Conservation (phyloP, 2,888 invertebrate species). For the Galerucella pusilla region DNA sequence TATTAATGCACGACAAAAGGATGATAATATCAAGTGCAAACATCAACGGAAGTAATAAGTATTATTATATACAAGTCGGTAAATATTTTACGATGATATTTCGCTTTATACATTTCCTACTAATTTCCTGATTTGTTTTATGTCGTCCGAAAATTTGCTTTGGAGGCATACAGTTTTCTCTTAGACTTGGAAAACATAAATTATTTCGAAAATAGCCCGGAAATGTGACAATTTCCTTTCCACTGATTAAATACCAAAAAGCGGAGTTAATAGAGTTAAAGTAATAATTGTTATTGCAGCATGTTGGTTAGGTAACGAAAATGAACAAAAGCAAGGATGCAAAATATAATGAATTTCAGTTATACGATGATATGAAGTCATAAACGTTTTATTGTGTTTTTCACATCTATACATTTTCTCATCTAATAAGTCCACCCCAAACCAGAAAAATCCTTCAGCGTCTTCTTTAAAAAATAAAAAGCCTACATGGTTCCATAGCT, state of each 20-base stretch:
- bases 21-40: not conserved
- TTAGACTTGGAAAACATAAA: constrained; percentile 1
- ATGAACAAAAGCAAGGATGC: constrained; percentile 2
- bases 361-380: too few relatives aligned
- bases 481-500: too few relatives aligned
- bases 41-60: not conserved
- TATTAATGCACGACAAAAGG: too few relatives aligned
- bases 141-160: constrained; percentile 15
- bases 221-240: constrained; percentile 33
- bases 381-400: too few relatives aligned
- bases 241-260: constrained; percentile 31
- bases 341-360: not conserved
- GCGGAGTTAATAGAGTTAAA: constrained; percentile 22
- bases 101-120: constrained; percentile 8
- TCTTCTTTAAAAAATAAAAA: too few relatives aligned
- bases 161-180: constrained; percentile 6
- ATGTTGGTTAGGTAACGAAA: not conserved
- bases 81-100: not conserved
- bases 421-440: too few relatives aligned
- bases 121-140: constrained; percentile 22
- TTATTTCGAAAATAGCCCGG: constrained; percentile 28
- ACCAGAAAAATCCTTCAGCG: too few relatives aligned
- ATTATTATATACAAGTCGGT: not conserved
- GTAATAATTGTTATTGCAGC: constrained; percentile 2
- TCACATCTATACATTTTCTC: too few relatives aligned